phyloP scores from a whole-genome alignment of 2,113 vertebrate genomes.

The Sporophila hypoxantha region DNA sequence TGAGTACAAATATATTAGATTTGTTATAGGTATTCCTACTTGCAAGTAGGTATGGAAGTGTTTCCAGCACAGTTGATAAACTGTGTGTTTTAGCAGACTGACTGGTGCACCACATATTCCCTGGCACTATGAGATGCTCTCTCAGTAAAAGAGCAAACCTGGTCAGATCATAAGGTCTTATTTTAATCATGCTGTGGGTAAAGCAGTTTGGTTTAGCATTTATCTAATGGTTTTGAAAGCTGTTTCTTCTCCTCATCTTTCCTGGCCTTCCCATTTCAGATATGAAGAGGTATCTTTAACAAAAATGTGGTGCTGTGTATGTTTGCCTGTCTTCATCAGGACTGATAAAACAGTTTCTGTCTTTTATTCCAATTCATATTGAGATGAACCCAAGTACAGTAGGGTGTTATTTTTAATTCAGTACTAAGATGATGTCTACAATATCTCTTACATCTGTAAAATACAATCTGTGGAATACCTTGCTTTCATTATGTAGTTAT shows the following conservation, averaged over 20 bases:
- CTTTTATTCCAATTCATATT: not conserved
- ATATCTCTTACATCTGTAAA: not conserved
- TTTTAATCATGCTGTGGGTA: not conserved
- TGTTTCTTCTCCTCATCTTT: not conserved
- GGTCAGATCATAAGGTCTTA: not conserved
- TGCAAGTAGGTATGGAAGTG: rapidly evolving
- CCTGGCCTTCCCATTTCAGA: not conserved
- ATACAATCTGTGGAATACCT: not conserved
- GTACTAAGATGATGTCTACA: not conserved
- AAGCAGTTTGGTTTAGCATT: not conserved
- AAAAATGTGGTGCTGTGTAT: not conserved
- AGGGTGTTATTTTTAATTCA: not conserved
- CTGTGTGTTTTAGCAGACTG: not conserved
- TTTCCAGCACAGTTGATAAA: not conserved
- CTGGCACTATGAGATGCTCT: not conserved
- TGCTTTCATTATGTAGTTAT: not conserved
- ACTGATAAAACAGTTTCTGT: not conserved
- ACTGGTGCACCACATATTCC: not conserved
- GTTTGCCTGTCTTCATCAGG: not conserved
- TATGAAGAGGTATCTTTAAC: not conserved
- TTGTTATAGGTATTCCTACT: not conserved
- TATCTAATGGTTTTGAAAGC: not conserved
- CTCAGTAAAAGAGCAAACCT: not conserved
- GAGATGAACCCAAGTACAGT: not conserved
- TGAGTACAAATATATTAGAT: not conserved